Evolutionary conservation across 2,113 vertebrate genomes (phyloP).

Genomic region (Nymphicus hollandicus): DNA sequence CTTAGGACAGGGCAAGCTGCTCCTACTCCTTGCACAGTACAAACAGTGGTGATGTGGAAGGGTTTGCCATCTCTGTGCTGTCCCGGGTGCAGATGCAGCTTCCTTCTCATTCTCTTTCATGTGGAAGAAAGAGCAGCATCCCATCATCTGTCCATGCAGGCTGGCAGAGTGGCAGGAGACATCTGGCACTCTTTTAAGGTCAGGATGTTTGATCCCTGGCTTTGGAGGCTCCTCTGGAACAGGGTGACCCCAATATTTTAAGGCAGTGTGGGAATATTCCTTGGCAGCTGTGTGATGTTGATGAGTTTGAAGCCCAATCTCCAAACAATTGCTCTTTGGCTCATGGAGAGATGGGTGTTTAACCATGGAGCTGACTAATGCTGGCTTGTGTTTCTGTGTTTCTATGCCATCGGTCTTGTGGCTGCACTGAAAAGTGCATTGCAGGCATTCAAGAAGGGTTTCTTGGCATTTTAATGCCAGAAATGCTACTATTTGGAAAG

Average conservation of each 20-base stretch:
- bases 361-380: not conserved
- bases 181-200: not conserved
- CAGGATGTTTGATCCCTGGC: not conserved
- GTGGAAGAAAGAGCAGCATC: not conserved
- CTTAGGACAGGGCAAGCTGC: not conserved
- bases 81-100: not conserved
- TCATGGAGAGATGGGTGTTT: not conserved
- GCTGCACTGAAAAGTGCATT: not conserved
- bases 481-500: not conserved
- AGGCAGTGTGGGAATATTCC: not conserved
- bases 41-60: accelerated
- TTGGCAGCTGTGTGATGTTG: not conserved
- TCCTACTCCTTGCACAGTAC: not conserved
- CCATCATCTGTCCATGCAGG: accelerated
- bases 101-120: not conserved
- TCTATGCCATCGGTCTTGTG: not conserved
- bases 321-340: not conserved
- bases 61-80: not conserved
- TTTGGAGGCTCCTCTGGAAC: not conserved
- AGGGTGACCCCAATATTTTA: not conserved
- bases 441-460: not conserved
- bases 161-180: not conserved
- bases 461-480: not conserved
- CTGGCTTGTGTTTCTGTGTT: not conserved
- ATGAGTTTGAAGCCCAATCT: not conserved